Evolutionary conservation across 2,797 vertebrate species (phyloP), one percentile per base, ranked within the genome.

Genomic region (Crax fasciolata): DNA sequence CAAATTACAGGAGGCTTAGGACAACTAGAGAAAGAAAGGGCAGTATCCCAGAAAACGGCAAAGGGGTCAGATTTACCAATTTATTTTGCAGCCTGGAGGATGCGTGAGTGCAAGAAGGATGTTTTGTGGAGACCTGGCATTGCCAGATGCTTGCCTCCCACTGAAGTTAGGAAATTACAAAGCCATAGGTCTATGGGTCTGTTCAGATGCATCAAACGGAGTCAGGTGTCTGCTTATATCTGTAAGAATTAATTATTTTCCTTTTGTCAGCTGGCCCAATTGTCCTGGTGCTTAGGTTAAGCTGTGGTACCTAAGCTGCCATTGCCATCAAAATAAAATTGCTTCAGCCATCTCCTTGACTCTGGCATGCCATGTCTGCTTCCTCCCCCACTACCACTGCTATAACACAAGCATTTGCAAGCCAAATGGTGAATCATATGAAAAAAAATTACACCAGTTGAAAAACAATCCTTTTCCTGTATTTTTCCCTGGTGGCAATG

Each of bases 111-210:
- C 17, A 35, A 84, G 55, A 9, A 70, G 6, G 13, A 62, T n/a
- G 6, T 70, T 82, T 82, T 87, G 61, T 10, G 3, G 55, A 91
- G 44, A 54, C 27, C 11, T 61, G 48, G 30, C 59, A 52, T 55
- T 0, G 0, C 48, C 55, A 54, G n/a, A 14, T 83, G 39, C 44
- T 30, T 39, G 49, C 7, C 5, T 43, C 11, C 4, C 35, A 46
- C 2, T 10, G 21, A 68, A 86, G 19, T 23, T 15, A 71, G 25
- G 38, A 52, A 46, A 11, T 44, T 74, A 17, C 55, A 11, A 39
- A 59, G 4, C 12, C n/a, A 0, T 0, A 6, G n/a, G 30, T 35
- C 35, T 35, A 0, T 0, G 6, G n/a, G 10, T 68, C 80, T 84
- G 80, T 41, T n/a, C 81, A 71, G 38, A 51, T 28, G 9, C 24